Percentiles rank a stretch among this genome's conserved stretches.
phyloP scores from a whole-genome alignment of 2,113 vertebrate genomes.

The Perca flavescens region DNA sequence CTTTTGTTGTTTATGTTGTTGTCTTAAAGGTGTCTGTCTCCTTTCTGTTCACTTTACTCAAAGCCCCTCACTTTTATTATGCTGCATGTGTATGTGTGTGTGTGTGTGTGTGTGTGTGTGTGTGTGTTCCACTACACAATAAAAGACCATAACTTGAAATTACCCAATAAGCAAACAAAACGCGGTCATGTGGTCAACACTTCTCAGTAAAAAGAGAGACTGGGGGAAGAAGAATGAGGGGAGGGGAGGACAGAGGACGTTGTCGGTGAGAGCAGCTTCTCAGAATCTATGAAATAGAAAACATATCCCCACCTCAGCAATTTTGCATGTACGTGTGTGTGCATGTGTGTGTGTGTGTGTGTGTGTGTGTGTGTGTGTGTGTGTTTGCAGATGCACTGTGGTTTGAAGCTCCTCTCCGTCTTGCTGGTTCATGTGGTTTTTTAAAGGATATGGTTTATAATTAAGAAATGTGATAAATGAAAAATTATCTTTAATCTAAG shows the following conservation, averaged over 20 bases:
- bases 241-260: not conserved
- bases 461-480: not conserved
- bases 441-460: not conserved
- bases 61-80: constrained; percentile 35
- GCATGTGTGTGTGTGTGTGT: constrained; percentile 3
- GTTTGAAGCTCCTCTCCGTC: not conserved
- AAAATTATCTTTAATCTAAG: not conserved
- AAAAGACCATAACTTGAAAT: not conserved
- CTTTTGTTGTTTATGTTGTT: not conserved
- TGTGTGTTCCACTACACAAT: constrained; percentile 43
- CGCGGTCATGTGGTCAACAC: constrained; percentile 36
- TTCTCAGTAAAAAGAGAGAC: constrained; percentile 26
- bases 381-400: constrained; percentile 52
- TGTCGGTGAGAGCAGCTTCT: constrained; percentile 7
- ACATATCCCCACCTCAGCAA: not conserved
- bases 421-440: not conserved
- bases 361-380: constrained; percentile 14
- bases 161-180: constrained; percentile 13
- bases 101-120: not conserved
- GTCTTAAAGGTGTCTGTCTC: not conserved
- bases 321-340: not conserved
- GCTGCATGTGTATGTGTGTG: not conserved
- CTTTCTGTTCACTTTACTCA: not conserved
- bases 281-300: constrained; percentile 10
- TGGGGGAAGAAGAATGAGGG: not conserved